Base-by-base conservation (phyloP, 2,888 invertebrate genomes). In the Uloborus plumipes region DNA sequence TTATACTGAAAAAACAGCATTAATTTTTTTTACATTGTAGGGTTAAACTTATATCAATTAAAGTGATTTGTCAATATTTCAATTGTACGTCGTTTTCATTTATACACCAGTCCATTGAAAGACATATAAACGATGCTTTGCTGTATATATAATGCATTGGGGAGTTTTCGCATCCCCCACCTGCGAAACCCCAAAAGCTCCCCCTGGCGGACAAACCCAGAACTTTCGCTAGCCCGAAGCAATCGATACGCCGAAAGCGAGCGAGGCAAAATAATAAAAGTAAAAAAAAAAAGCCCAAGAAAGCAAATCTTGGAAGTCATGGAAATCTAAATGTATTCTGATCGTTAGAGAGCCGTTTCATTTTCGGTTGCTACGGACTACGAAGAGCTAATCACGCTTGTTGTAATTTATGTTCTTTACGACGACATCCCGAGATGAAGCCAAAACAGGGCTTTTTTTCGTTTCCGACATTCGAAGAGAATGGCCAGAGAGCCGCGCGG, bases 271-370 rank as follows among this genome's bases (percentile, higher is more conserved):
- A 26, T 26, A 26, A 26, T n/a, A n/a, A n/a, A n/a, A n/a, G n/a
- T n/a, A 26, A 26, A 26, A 3, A 81, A 81, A 74, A 58, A 64
- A 70, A 74, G 69, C 20, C 58, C 50, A 73, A 69, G 69, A 62
- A 80, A 69, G 61, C 69, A 74, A 81, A 74, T 64, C 70, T 81
- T 74, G 50, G 49, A 67, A 81, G 74, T 70, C 80, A 73, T 65
- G 70, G 74, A 70, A 62, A 65, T 80, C 73, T 73, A 80, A 80
- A 80, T 81, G 80, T 74, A 81, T 70, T 74, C 74, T 67, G 65
- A 53, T 82, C 71, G 66, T 82, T 82, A 76, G 64, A 31, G n/a
- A 59, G 70, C 31, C 75, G 66, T 82, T 76, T 65, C 75, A 75
- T 81, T 69, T 75, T 75, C 51, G 65, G 71, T 82, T 66, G 75